Percentiles rank a stretch among this genome's conserved stretches.
Conservation (phyloP, 2,113 vertebrate genomes). For the Lutjanus erythropterus region DNA sequence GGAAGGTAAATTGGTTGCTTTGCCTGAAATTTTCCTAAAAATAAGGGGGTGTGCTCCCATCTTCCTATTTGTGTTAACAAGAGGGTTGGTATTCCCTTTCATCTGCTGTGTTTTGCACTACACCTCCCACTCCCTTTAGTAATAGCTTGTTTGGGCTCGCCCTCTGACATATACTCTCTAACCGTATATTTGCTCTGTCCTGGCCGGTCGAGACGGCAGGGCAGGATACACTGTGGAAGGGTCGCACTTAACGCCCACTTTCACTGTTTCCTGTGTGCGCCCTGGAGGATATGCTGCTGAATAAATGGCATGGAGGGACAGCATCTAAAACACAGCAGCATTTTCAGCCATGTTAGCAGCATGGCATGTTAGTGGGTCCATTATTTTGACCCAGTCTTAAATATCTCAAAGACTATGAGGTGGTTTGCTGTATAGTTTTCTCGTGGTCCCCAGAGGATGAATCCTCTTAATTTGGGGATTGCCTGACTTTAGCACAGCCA, state of each 20-base stretch:
- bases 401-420: background rate
- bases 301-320: constrained; percentile 10
- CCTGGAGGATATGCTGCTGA: constrained; percentile 29
- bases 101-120: constrained; percentile 27
- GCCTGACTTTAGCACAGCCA: too few species aligned
- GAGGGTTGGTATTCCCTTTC: constrained; percentile 39
- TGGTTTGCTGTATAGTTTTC: background rate
- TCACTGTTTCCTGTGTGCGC: constrained; percentile 24
- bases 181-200: constrained; percentile 36
- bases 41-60: constrained; percentile 23
- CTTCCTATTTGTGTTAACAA: constrained; percentile 45
- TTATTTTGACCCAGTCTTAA: background rate
- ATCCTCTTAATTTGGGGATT: background rate
- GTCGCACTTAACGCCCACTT: constrained; percentile 40
- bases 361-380: background rate
- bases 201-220: background rate
- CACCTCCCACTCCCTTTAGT: constrained; percentile 37
- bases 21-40: constrained; percentile 48
- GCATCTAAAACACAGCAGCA: background rate
- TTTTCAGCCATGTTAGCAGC: background rate
- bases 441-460: background rate
- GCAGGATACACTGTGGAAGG: constrained; percentile 22
- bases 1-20: constrained; percentile 42
- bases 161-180: constrained; percentile 23
- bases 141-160: constrained; percentile 54